A percentile compares a stretch with the other conserved stretches of the same genome.
These are phyloP conservation scores for Hirundo rustica DNA, from an alignment of 2,797 vertebrate species.

Conservation along the genomic window DNA sequence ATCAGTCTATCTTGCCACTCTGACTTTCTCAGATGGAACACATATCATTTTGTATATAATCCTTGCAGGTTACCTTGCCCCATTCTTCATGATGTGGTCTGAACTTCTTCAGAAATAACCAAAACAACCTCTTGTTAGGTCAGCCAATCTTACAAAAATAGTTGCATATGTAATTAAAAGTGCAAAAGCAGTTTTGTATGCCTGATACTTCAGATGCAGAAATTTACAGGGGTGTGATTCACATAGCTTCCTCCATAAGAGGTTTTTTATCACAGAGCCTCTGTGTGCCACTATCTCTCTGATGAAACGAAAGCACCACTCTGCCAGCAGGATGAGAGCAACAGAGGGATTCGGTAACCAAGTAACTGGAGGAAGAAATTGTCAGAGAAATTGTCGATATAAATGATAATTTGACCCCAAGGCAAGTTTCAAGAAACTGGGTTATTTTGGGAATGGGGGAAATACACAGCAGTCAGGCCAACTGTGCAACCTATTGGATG, in stretches of 20 bases:
- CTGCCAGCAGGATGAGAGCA: background rate
- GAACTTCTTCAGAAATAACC: background rate
- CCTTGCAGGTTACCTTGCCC: background rate
- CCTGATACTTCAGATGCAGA: background rate
- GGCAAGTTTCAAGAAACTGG: background rate
- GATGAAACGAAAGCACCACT: background rate
- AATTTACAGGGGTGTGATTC: background rate
- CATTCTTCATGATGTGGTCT: background rate
- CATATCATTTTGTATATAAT: background rate
- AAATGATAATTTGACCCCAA: background rate
- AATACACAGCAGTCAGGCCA: background rate
- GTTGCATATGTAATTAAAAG: background rate
- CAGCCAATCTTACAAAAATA: background rate
- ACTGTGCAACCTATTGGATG: background rate
- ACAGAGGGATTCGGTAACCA: constrained; percentile 5
- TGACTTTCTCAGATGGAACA: background rate
- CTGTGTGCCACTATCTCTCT: background rate
- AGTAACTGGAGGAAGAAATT: background rate
- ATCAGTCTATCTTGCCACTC: background rate
- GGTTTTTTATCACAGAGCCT: background rate
- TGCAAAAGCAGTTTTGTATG: background rate
- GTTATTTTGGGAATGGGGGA: background rate
- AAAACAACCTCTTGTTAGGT: background rate
- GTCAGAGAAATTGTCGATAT: background rate
- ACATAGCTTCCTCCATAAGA: background rate